Evolutionary conservation across 2,888 invertebrate species (phyloP).

Genomic region (Cremastobaeus sp.): DNA sequence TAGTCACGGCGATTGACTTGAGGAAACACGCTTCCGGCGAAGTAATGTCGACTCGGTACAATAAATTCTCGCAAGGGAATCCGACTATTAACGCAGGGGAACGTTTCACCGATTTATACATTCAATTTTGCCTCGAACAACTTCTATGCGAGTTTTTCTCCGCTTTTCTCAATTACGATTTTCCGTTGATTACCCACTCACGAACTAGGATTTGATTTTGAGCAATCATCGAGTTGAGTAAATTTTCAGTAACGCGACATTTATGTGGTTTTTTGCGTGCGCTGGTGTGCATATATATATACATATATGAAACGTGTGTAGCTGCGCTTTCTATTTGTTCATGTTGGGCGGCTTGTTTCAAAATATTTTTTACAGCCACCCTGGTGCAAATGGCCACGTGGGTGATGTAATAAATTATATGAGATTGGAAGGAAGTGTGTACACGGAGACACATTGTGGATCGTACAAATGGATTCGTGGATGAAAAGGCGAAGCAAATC

Average conservation of each 20-base stretch:
- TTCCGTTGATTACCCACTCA: no score
- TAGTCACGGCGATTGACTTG: constrained; percentile 30
- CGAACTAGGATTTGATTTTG: no score
- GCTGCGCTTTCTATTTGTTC: constrained; percentile 32
- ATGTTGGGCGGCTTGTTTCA: constrained; percentile 18
- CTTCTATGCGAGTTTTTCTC: no score
- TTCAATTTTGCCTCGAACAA: no score
- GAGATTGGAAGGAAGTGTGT: constrained; percentile 8
- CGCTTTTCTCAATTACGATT: no score
- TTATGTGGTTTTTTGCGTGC: no score
- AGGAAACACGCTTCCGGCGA: constrained; percentile 52
- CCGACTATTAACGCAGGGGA: neutral
- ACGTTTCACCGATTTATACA: no score
- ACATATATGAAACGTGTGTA: constrained; percentile 14
- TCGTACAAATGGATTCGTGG: constrained; percentile 19
- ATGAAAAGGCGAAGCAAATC: constrained; percentile 20
- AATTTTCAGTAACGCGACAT: no score
- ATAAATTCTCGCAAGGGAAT: constrained; percentile 13
- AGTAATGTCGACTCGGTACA: constrained; percentile 4
- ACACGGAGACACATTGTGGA: constrained; percentile 26
- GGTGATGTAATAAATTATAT: constrained; percentile 43
- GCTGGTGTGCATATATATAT: no score
- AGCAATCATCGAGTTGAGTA: no score
- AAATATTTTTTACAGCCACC: constrained; percentile 20
- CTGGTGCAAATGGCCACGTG: neutral